Evolutionary conservation across 2,797 vertebrate genomes (phyloP).

Genomic region (Lacerta agilis): DNA sequence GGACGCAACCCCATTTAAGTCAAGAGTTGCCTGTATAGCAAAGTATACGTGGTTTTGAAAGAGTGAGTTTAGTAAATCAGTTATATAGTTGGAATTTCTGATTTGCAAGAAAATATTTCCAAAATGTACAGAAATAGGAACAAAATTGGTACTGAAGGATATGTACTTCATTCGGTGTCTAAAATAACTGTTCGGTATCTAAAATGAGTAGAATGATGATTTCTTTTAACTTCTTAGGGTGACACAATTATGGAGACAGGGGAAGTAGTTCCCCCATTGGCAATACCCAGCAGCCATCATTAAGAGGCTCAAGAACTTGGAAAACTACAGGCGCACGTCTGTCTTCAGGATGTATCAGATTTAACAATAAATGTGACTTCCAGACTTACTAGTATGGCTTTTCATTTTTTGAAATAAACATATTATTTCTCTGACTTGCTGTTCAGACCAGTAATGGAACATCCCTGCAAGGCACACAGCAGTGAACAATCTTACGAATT

Average conservation of each 20-base stretch:
- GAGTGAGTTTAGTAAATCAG: background rate
- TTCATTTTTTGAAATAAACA: background rate
- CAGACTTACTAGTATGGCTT: conserved; percentile 29
- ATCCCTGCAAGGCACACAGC: background rate
- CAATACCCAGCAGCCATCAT: conserved; percentile 82
- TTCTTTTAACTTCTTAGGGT: conserved; percentile 78
- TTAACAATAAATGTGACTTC: conserved; percentile 68
- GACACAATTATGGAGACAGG: conserved; percentile 89
- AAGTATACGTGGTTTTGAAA: background rate
- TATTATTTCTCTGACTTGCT: too few relatives aligned
- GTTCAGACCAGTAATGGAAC: background rate
- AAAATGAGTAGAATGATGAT: background rate
- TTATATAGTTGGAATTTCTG: background rate
- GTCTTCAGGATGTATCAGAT: conserved; percentile 52
- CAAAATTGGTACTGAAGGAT: background rate
- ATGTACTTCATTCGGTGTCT: background rate
- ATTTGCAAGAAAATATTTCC: background rate
- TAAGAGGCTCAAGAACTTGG: conserved; percentile 61
- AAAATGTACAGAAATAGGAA: background rate
- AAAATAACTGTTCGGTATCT: background rate
- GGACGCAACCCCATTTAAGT: too few relatives aligned
- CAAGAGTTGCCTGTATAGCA: background rate
- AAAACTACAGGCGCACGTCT: conserved; percentile 22
- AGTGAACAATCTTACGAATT: background rate
- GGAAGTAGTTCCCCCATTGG: conserved; percentile 85